phyloP scores from a whole-genome alignment of 2,113 vertebrate species.

The Eira barbara region DNA sequence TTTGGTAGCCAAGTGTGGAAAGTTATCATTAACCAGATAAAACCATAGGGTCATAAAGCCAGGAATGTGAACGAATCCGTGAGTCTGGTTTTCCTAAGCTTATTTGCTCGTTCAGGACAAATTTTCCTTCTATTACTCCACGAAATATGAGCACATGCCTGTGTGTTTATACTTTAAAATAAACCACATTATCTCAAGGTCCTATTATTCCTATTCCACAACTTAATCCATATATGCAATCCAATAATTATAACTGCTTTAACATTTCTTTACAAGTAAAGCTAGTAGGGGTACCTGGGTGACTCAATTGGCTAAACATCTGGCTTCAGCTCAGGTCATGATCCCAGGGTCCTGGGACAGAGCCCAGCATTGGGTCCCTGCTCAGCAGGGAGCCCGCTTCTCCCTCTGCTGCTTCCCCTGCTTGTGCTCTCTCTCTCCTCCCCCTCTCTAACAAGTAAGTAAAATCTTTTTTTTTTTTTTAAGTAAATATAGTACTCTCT shows the following conservation, averaged over 20 bases:
- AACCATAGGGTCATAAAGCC: not conserved
- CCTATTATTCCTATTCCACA: not conserved
- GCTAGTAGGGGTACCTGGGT: not conserved
- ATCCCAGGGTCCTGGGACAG: not conserved
- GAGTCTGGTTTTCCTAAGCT: constrained; percentile 32
- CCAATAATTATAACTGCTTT: not conserved
- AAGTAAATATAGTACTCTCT: not conserved
- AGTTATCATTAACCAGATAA: constrained; percentile 39
- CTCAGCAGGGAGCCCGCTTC: not conserved
- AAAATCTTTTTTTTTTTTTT: not conserved
- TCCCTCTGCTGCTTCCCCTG: not conserved
- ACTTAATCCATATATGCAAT: not conserved
- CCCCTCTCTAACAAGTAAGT: not conserved
- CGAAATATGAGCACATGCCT: not conserved
- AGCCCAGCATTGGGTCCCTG: not conserved
- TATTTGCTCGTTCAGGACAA: constrained; percentile 42
- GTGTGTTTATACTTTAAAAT: not conserved
- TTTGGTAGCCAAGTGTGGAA: constrained; percentile 38
- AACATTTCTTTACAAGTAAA: constrained; percentile 12
- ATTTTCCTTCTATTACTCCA: constrained; percentile 58
- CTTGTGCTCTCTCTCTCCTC: not conserved
- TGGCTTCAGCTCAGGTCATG: not conserved
- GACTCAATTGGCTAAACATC: not conserved
- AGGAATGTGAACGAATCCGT: constrained; percentile 41
- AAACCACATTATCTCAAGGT: not conserved